A percentile compares a stretch with the other conserved stretches of the same genome.
phyloP scores from a whole-genome alignment of 2,113 vertebrate genomes.

The Nettapus auritus region DNA sequence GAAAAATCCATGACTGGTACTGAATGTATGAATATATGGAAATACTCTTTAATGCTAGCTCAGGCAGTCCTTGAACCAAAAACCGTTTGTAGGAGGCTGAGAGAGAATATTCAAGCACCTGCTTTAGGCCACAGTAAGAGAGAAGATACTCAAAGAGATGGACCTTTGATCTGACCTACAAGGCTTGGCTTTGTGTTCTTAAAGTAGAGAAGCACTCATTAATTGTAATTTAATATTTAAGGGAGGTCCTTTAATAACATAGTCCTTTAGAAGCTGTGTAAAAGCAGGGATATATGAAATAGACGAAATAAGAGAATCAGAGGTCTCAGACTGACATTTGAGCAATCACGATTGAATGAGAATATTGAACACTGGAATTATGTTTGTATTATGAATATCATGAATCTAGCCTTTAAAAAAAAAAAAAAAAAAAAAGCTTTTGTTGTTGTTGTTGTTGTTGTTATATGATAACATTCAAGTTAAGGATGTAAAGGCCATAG shows the following conservation, averaged over 20 bases:
- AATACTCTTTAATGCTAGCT: background rate
- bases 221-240: background rate
- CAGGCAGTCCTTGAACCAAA: background rate
- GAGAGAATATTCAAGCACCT: background rate
- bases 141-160: background rate
- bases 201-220: background rate
- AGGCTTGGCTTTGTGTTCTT: background rate
- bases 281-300: background rate
- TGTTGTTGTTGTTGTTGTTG: background rate
- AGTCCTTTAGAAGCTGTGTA: background rate
- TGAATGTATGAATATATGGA: background rate
- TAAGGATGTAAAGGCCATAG: background rate
- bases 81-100: background rate
- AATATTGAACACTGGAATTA: background rate
- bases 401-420: background rate
- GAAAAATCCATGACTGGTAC: background rate
- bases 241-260: background rate
- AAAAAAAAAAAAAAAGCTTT: background rate
- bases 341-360: background rate
- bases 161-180: background rate
- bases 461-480: background rate
- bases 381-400: background rate
- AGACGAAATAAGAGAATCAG: background rate
- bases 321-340: background rate
- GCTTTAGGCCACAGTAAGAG: background rate